These are phyloP conservation scores for Heliconius ismenius DNA, from an alignment of 2,888 invertebrate genomes.

Conservation along the genomic window DNA sequence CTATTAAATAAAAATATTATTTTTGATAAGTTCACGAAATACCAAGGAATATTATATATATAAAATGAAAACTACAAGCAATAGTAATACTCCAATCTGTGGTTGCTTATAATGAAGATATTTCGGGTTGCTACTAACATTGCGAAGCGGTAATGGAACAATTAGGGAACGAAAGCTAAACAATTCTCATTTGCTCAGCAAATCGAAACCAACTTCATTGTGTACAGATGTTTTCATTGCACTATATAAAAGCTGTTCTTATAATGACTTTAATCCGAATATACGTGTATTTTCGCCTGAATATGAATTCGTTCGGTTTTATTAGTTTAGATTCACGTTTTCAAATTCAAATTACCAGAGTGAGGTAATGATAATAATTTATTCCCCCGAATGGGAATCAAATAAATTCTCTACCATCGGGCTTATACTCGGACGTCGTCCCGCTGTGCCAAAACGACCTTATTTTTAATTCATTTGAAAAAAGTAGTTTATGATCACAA, in stretches of 20 bases:
- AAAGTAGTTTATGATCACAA: not conserved
- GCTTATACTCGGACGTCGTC: too few species aligned
- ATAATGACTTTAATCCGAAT: not conserved
- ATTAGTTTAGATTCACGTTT: not conserved
- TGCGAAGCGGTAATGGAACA: slow-evolving; percentile 21
- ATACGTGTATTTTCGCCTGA: not conserved
- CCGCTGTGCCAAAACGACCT: not conserved
- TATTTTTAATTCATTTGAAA: not conserved
- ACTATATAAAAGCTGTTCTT: not conserved
- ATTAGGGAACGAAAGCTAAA: slow-evolving; percentile 39
- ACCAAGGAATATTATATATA: not conserved
- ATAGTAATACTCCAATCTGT: slow-evolving; percentile 17
- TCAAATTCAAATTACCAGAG: too few species aligned
- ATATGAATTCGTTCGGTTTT: not conserved
- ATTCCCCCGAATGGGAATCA: not conserved
- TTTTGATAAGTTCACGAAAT: not conserved
- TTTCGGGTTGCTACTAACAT: not conserved
- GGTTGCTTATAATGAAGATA: slow-evolving; percentile 3
- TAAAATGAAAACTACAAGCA: not conserved
- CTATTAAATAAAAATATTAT: not conserved
- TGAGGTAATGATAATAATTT: not conserved
- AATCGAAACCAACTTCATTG: slow-evolving; percentile 24
- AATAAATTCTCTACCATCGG: not conserved
- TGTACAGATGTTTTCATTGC: slow-evolving; percentile 17
- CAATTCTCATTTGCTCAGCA: slow-evolving; percentile 32